Conservation (phyloP, 2,797 vertebrate genomes). For the Scyliorhinus canicula region DNA sequence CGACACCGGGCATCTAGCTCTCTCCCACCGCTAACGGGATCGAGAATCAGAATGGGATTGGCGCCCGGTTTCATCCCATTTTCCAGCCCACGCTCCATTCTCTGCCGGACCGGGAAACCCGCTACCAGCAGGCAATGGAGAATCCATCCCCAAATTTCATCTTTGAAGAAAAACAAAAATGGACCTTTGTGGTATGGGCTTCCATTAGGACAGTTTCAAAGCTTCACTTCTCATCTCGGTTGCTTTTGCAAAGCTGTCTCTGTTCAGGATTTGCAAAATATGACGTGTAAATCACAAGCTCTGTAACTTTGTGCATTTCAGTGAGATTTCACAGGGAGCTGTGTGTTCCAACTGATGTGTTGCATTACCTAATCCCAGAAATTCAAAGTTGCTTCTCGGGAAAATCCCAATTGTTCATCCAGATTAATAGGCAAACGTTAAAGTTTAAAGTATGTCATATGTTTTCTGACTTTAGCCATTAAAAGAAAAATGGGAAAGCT, state of each 20-base stretch:
- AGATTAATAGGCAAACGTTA: background rate
- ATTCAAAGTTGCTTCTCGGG: background rate
- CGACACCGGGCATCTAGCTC: no score
- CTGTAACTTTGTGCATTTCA: background rate
- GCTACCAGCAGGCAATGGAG: no score
- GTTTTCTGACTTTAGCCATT: background rate
- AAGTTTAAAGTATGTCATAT: background rate
- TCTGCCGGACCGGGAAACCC: no score
- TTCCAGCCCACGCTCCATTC: no score
- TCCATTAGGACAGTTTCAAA: background rate
- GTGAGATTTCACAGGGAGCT: background rate
- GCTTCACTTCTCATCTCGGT: background rate
- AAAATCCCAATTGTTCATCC: background rate
- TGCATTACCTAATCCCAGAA: background rate
- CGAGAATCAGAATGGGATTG: no score
- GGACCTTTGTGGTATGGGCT: background rate
- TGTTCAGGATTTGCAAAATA: background rate
- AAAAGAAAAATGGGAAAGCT: background rate
- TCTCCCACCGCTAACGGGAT: no score
- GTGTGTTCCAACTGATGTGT: background rate
- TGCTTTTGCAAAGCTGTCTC: background rate
- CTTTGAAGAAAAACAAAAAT: background rate
- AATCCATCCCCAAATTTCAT: background rate
- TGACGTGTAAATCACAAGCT: background rate
- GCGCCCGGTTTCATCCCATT: no score